Conservation (phyloP, 2,797 vertebrate genomes). For the Scyliorhinus canicula region DNA sequence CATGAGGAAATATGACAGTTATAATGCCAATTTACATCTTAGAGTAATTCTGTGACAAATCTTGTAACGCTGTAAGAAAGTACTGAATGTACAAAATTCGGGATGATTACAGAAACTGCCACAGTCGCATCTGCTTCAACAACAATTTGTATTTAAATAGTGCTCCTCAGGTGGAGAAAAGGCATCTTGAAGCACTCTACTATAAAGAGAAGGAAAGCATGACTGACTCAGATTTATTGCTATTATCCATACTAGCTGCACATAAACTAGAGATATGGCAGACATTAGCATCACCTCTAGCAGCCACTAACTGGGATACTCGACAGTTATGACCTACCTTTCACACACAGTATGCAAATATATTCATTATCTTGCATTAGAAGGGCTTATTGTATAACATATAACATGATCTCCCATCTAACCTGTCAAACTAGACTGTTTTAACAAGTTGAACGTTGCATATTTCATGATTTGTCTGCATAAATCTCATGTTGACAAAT, state of each 20-base stretch:
- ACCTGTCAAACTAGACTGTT: neutral
- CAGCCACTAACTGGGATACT: neutral
- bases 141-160: neutral
- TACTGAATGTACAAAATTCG: neutral
- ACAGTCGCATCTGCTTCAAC: neutral
- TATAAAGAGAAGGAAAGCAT: neutral
- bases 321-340: neutral
- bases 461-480: conserved; percentile 23
- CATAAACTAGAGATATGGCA: neutral
- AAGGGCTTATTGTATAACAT: neutral
- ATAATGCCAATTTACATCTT: neutral
- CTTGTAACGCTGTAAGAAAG: neutral
- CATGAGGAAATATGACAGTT: neutral
- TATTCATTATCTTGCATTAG: conserved; percentile 14
- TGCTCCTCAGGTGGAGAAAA: neutral
- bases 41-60: conserved; percentile 10
- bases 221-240: neutral
- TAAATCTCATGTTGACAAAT: conserved; percentile 2
- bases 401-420: neutral
- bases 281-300: neutral
- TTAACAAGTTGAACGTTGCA: conserved; percentile 8
- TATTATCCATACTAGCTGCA: neutral
- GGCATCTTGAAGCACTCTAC: neutral
- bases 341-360: neutral
- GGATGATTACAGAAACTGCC: neutral